Base-by-base conservation (phyloP, 2,797 vertebrate genomes). In the Characodon lateralis region DNA sequence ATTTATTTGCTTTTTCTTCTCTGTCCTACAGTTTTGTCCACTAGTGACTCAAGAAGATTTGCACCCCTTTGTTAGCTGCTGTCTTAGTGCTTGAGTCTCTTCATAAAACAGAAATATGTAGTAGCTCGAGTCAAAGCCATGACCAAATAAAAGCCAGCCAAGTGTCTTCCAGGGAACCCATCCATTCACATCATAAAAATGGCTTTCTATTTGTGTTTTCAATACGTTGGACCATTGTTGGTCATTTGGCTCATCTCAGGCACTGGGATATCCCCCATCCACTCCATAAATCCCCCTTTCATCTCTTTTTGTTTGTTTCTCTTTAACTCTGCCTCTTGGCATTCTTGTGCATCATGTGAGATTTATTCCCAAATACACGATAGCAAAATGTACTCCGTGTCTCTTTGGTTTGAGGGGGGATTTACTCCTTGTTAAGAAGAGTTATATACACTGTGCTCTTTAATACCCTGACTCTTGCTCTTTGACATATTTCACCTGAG, bases 351-450 rank as follows among this genome's bases (percentile, higher is more conserved):
- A 94, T 95, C 91, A 93, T 93, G 89, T 88, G 89, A 95, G 95
- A 96, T 96, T 95, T 95, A 96, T 96, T 92, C 95, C 92, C 93
- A 94, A 94, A 95, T 93, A 95, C 94, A 95, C 92, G 93, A 90
- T 91, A 84, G 89, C 81, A 80, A 93, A 94, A 95, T 91, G 92
- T 93, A 95, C 94, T 95, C 89, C 89, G 89, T 89, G 87, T 86
- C 93, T 87, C 90, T 91, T 93, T 94, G 93, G 93, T 95, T 93
- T 93, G 91, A 90, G 83, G 87, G 82, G 92, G 94, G 95, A 95
- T 95, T 95, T 93, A 94, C 92, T 92, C 91, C 88, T 89, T 83
- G 89, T 94, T 94, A 90, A 91, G 85, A 95, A 95, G 95, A 96
- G 94, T 96, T 96, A 95, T 95, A 93, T 92, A 95, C 94, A 93